Evolutionary conservation across 2,797 vertebrate species (phyloP).

Genomic region (Lepilemur septentrionalis): DNA sequence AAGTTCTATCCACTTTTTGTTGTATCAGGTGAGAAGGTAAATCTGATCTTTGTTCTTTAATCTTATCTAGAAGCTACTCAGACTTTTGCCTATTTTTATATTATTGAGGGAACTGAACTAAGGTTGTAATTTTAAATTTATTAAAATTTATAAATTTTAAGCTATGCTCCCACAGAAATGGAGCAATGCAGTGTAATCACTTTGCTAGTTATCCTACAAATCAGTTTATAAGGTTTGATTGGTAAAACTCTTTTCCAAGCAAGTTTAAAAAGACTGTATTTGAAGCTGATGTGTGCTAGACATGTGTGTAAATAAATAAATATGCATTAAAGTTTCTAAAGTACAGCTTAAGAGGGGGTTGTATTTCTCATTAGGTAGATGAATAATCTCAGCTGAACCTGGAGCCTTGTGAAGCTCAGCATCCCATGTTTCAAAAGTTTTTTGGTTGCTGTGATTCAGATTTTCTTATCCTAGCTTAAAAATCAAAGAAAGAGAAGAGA

Average conservation of each 20-base stretch:
- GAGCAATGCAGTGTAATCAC: too few species aligned
- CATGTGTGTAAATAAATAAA: background rate
- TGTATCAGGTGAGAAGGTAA: background rate
- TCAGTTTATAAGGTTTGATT: background rate
- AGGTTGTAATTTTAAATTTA: background rate
- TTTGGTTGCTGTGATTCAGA: background rate
- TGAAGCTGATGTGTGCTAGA: background rate
- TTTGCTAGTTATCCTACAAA: background rate
- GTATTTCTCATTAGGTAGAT: background rate
- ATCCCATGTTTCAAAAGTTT: background rate
- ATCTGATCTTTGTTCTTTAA: background rate
- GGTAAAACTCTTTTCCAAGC: background rate
- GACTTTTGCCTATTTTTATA: background rate
- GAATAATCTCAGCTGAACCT: background rate
- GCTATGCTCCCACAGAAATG: background rate
- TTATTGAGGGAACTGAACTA: background rate
- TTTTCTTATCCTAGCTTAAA: background rate
- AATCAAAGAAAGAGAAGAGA: background rate
- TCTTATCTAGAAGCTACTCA: background rate
- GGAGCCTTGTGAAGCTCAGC: too few species aligned
- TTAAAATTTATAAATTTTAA: background rate
- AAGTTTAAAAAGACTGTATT: background rate
- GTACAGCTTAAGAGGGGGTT: background rate
- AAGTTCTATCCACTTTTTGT: background rate
- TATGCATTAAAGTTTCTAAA: background rate